Evolutionary conservation across 1,140 invertebrate genomes (phyloP), one percentile per base, ranked within the genome.

Genomic region (Cydia pomonella): DNA sequence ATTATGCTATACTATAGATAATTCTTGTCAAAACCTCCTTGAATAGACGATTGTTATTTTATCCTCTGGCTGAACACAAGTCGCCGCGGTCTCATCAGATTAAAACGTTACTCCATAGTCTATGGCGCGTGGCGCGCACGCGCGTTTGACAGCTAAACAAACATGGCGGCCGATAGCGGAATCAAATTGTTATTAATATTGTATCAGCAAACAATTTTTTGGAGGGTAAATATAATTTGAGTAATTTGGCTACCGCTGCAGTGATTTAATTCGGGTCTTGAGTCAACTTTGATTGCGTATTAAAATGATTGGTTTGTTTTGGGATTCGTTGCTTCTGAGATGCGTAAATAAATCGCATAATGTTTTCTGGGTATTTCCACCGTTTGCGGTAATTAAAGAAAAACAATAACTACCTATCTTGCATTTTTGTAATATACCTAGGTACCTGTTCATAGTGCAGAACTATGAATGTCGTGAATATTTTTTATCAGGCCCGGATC

Each of bases 181-280:
- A 87, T 89, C 87, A 88, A 89, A 90, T 89, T 81, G 82, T 86
- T 88, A 89, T 91, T 89, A 89, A 88, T 91, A 87, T 87, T 86
- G 83, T 83, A 86, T 87, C 80, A 84, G 84, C 80, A 88, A 87
- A 88, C 82, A 87, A 80, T 88, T 89, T 86, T 88, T 84, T 80
- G 77, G 72, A 23, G 75, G 82, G 82, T 81, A 91, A 91, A 91
- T 84, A 89, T 88, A 87, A 89, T 89, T 88, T 88, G 82, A 80
- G 85, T 90, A 89, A 90, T 90, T 90, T 84, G 77, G 72, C 77
- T 77, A 80, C 76, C 75, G 72, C 50, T 75, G 47, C 78, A 41
- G 6, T 84, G 79, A 81, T 82, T 84, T 74, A 76, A 78, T 82
- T 83, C 44, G 75, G 78, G 79, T 84, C 77, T 82, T 83, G 73